phyloP scores from a whole-genome alignment of 2,888 invertebrate genomes.

The Norana najaformis region DNA sequence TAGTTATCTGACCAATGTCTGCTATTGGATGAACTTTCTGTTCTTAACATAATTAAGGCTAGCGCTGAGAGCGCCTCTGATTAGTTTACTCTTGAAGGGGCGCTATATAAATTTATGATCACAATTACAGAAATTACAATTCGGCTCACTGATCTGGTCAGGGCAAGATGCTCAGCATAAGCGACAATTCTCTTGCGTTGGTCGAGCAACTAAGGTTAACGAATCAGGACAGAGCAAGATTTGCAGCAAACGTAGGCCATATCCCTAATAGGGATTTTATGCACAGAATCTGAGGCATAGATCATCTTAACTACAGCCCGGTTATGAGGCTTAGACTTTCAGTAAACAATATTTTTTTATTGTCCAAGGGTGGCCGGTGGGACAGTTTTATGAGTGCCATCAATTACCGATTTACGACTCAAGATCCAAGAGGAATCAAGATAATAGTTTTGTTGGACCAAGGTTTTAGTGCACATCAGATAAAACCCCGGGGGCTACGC shows the following conservation, averaged over 20 bases:
- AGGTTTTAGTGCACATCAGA: slow-evolving; percentile 6
- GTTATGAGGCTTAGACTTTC: neutral
- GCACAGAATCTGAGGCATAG: neutral
- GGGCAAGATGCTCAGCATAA: neutral
- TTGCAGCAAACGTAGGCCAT: neutral
- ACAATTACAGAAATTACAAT: too few species aligned
- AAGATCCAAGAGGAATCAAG: slow-evolving; percentile 6
- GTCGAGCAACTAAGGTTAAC: neutral
- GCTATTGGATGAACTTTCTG: too few species aligned
- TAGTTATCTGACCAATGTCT: too few species aligned
- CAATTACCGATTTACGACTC: slow-evolving; percentile 20
- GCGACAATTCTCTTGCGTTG: neutral
- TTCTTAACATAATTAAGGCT: too few species aligned
- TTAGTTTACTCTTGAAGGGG: too few species aligned
- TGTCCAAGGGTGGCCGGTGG: neutral
- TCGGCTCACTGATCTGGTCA: too few species aligned
- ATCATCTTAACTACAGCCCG: neutral
- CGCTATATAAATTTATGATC: too few species aligned
- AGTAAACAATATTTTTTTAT: neutral
- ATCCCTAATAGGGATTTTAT: neutral
- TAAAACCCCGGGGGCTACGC: neutral
- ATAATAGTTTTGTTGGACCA: slow-evolving; percentile 2
- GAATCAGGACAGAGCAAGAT: neutral
- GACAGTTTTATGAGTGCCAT: neutral
- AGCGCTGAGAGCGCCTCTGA: too few species aligned